Evolutionary conservation across 2,797 vertebrate species (phyloP), one percentile per base, ranked within the genome.

Genomic region (Rhadinocentrus ornatus): DNA sequence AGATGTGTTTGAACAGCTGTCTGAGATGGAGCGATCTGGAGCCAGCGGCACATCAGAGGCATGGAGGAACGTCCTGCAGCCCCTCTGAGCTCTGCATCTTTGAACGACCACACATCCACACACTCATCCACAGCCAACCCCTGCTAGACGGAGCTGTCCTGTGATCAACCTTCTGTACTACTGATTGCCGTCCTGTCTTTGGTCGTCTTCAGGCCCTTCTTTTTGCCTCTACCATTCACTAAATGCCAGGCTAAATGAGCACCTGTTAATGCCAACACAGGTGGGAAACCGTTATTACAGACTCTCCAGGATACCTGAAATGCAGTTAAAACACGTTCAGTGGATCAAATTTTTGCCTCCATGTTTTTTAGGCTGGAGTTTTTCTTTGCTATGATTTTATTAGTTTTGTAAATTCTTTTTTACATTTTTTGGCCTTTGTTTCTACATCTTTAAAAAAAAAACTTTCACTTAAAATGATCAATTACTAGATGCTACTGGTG

Each of bases 1-100:
- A 88, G 97, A 99, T 48, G 94, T 99, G 87, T 99, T 99, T 37
- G 96, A 99, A 81, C 97, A 99, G 89, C 93, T 98, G 81, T 93
- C 96, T 22, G 98, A 99, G 91, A 93, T 95, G 62, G 97, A 99
- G 90, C 95, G 92, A 87, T 93, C 82, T 0, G 91, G 93, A 71
- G 77, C 76, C 27, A 76, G 62, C 73, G 18, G 77, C 50, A 31
- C 80, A 8, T 80, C 84, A 3, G 94, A 95, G n/a, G 85, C 87
- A 12, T 92, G 85, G 16, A 91, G 94, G 62, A 94, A 89, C 2
- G 92, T 95, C 66, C 90, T 95, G 79, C 95, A 95, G 86, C 94
- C 94, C 27, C 93, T 95, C 74, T 95, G 87, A 94, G 65, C 13
- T 1, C 71, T 20, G 3, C 48, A 2, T 46, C 41, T 59, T 11